Percentiles rank a stretch among this genome's conserved stretches.
These are phyloP conservation scores for Lasiommata megera DNA, from an alignment of 2,888 invertebrate genomes.

Conservation along the genomic window DNA sequence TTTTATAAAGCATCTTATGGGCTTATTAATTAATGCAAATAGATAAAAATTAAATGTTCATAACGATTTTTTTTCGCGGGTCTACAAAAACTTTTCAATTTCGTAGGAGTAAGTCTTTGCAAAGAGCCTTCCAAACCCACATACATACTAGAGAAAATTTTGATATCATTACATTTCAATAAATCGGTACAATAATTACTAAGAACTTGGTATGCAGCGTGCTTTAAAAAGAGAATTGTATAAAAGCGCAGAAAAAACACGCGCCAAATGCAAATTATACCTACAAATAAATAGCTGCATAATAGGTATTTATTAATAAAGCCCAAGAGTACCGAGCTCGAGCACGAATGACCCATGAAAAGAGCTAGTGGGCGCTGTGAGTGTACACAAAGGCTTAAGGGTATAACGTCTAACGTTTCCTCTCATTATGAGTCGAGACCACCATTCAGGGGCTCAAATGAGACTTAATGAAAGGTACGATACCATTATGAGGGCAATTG, in stretches of 20 bases:
- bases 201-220: no score
- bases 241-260: conserved; percentile 4
- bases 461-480: conserved; percentile 75
- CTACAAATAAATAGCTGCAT: conserved; percentile 31
- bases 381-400: conserved; percentile 65
- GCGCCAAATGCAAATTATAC: conserved; percentile 39
- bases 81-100: no score
- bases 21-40: no score
- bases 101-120: no score
- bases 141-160: no score
- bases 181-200: no score
- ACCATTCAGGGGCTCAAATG: conserved; percentile 69
- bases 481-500: conserved; percentile 75
- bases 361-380: conserved; percentile 52
- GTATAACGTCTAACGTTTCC: conserved; percentile 64
- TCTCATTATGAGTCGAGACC: conserved; percentile 64
- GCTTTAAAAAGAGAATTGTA: neutral
- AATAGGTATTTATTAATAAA: conserved; percentile 57
- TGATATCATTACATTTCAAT: no score
- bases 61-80: no score
- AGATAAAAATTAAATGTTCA: no score
- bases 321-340: conserved; percentile 49
- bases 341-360: conserved; percentile 62
- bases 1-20: no score
- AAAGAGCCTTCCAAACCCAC: no score